A percentile compares a stretch with the other conserved stretches of the same genome.
phyloP scores from a whole-genome alignment of 2,797 vertebrate genomes.

The Acridotheres tristis region DNA sequence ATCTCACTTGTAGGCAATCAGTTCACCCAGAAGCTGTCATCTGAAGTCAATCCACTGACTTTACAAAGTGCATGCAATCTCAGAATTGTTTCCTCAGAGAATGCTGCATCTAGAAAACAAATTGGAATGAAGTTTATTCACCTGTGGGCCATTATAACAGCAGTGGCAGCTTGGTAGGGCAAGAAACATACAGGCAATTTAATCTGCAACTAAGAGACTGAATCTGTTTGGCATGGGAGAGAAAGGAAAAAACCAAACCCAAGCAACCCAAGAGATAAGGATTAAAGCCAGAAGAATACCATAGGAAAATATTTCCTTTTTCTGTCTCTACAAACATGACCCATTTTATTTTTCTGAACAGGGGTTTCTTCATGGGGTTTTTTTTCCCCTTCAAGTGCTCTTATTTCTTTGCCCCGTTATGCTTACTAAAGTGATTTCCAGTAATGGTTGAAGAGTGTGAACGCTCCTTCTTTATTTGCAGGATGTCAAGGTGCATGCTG shows the following conservation, averaged over 20 bases:
- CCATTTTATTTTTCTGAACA: not conserved
- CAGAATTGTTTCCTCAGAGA: conserved; percentile 10
- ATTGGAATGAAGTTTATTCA: conserved; percentile 32
- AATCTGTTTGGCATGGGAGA: not conserved
- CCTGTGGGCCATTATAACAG: conserved; percentile 20
- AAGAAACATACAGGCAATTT: conserved; percentile 1
- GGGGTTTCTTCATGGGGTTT: accelerated
- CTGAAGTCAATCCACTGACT: conserved; percentile 19
- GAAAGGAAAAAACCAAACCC: not conserved
- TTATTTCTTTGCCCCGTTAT: not conserved
- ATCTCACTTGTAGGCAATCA: not conserved
- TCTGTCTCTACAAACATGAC: not conserved
- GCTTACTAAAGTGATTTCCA: not conserved
- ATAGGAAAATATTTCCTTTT: not conserved
- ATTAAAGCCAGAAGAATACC: not conserved
- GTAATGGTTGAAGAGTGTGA: not conserved
- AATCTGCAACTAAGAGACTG: not conserved
- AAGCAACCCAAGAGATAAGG: not conserved
- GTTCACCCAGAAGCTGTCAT: conserved; percentile 2
- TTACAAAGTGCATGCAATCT: not conserved
- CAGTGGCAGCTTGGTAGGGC: not conserved
- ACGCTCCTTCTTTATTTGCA: conserved; percentile 1
- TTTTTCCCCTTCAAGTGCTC: not conserved
- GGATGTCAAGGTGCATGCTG: not conserved
- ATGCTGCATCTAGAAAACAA: conserved; percentile 16